Evolutionary conservation across 1,140 invertebrate genomes (phyloP).

Genomic region (Muscidifurax raptorellus): DNA sequence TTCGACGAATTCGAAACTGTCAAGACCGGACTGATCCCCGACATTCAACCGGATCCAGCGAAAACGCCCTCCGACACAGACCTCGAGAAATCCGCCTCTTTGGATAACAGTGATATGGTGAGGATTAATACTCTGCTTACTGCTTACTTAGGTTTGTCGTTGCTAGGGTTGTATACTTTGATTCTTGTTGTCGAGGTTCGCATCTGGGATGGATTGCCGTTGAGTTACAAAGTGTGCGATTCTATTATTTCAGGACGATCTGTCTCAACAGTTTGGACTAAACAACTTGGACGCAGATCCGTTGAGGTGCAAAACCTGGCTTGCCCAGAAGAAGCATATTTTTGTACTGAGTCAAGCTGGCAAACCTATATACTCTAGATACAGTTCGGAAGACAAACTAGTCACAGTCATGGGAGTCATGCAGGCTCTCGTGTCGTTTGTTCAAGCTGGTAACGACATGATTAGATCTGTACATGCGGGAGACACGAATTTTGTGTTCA

Average conservation of each 20-base stretch:
- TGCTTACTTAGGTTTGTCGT: neutral
- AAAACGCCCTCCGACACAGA: slow-evolving; percentile 47
- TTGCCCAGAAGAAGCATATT: slow-evolving; percentile 91
- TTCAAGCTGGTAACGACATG: slow-evolving; percentile 87
- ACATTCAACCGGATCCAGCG: slow-evolving; percentile 75
- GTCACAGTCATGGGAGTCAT: slow-evolving; percentile 96
- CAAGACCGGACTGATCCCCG: slow-evolving; percentile 76
- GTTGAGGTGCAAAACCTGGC: slow-evolving; percentile 77
- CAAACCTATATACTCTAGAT: slow-evolving; percentile 97
- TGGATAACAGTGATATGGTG: slow-evolving; percentile 67
- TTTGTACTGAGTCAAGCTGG: slow-evolving; percentile 96
- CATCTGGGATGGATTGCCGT: neutral
- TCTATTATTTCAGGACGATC: slow-evolving; percentile 66
- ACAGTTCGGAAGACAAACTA: slow-evolving; percentile 92
- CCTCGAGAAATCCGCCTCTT: slow-evolving; percentile 56
- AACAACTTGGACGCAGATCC: slow-evolving; percentile 69
- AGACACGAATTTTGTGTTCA: slow-evolving; percentile 92
- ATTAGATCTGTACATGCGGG: slow-evolving; percentile 90
- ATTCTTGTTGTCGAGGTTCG: too few species aligned
- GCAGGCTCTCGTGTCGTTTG: slow-evolving; percentile 95
- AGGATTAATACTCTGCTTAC: slow-evolving; percentile 46
- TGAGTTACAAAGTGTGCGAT: neutral
- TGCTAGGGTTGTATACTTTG: neutral
- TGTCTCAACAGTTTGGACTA: slow-evolving; percentile 65
- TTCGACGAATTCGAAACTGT: slow-evolving; percentile 83